These are phyloP conservation scores for Archilochus colubris DNA, from an alignment of 2,113 vertebrate species.

Conservation along the genomic window DNA sequence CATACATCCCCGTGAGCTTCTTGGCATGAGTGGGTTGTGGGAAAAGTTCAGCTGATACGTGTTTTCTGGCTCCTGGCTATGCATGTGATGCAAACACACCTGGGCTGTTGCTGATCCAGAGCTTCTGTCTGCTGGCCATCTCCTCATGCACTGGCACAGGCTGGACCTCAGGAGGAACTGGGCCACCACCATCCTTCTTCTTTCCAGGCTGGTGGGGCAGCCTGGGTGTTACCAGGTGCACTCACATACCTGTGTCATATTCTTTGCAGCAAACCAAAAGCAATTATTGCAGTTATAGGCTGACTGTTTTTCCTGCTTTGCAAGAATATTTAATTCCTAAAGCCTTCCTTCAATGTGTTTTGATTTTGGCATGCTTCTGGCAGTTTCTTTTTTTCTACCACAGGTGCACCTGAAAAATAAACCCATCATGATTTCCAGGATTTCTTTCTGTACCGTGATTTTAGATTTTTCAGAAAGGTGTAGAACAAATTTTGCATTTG, in stretches of 20 bases:
- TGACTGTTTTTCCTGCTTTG: neutral
- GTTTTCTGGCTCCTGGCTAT: constrained; percentile 3
- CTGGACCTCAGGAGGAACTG: neutral
- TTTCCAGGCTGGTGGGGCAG: neutral
- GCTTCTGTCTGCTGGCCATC: neutral
- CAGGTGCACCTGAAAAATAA: neutral
- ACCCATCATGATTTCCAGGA: neutral
- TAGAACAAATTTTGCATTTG: neutral
- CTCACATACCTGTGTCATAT: neutral
- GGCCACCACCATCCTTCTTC: neutral
- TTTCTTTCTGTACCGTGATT: neutral
- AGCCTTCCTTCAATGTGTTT: neutral
- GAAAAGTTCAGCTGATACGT: neutral
- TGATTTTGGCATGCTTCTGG: constrained; percentile 1
- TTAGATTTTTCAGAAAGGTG: neutral
- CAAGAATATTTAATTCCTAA: neutral
- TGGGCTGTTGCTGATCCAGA: neutral
- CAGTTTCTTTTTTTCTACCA: neutral
- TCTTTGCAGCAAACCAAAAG: neutral
- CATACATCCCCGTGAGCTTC: neutral
- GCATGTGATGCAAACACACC: neutral
- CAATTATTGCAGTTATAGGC: neutral
- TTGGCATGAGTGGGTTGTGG: neutral
- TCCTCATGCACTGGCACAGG: neutral
- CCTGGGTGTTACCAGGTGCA: neutral